Evolutionary conservation across 2,113 vertebrate species (phyloP), one percentile per base, ranked within the genome.

Genomic region (Coryphaenoides rupestris): DNA sequence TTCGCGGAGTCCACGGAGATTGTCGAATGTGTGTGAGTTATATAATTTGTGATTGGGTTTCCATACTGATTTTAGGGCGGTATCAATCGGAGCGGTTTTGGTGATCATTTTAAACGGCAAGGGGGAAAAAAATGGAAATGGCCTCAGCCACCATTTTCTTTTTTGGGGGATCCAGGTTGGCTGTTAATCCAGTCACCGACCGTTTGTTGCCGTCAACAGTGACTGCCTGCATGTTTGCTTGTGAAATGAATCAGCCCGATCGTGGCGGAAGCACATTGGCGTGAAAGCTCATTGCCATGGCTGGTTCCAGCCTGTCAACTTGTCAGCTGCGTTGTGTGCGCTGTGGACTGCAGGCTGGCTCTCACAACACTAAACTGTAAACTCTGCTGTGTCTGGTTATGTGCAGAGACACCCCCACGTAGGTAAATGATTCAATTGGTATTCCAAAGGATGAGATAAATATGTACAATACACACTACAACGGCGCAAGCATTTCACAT

Each of bases 191-290:
- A 59, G 58, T 67, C 71, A 78, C 69, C 64, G 58, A 53, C 49
- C 63, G 60, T 70, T 77, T 52, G 62, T 24, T 66, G 70, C 59
- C 65, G 67, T 81, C 45, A 62, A 74, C 76, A 78, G 70, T 76
- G 77, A 80, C 79, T 76, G 66, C 69, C 79, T 75, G 69, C 71
- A 77, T 65, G 54, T 81, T 82, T 79, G 72, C 74, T 81, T 82
- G 3, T 40, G 33, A 80, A 81, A 86, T 81, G 66, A 81, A 76
- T 74, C 53, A 69, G 62, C 68, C 79, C 74, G 68, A 65, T 68
- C 60, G 73, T 56, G 75, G 73, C 78, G 75, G 85, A 85, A 87
- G 74, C 68, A 46, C 62, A 66, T 63, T 40, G 33, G 33, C 6
- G 73, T 80, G 75, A 86, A 85, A 87, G 74, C 68, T 33, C 59